Base-by-base conservation (phyloP, 2,113 vertebrate genomes). In the Gobiocypris rarus region DNA sequence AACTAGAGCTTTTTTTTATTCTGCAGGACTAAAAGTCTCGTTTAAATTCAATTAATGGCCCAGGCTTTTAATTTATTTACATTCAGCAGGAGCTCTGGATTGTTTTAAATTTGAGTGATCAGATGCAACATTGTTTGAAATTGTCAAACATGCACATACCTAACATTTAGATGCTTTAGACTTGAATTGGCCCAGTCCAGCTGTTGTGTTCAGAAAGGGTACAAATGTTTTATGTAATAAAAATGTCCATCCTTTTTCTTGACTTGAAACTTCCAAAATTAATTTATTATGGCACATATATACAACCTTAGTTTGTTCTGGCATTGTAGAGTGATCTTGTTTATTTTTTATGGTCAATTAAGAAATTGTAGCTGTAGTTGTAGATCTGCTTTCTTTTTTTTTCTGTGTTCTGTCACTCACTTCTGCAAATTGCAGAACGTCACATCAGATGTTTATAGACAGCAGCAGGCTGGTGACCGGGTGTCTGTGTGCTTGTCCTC, bases 391-490 rank as follows among this genome's bases (percentile, higher is more conserved):
- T 28, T 31, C 6, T 4, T 63, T 63, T 13, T 65, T 15, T 69
- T 9, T 10, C 1, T 38, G 65, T 22, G 34, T 69, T 41, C 34
- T 38, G 15, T 22, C 17, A 38, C 17, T 69, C 31, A 22, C 34
- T 41, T 69, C 34, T n/a, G 67, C 67, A 70, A 70, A 26, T 52
- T 74, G 14, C 71, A 1, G 7, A 69, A 14, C 17, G 3, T 38
- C 10, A 41, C 22, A 41, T 77, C 52, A 77, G 11, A 14, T n/a
- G 34, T 59, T 41, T 77, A 24, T 77, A 59, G 22, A 43, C 31
- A 17, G 26, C 54, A 78, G 38, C 76, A 28, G 58, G 41, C 45
- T 79, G 34, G 38, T 79, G 76, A 79, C 76, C 41, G 43, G n/a
- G 56, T 48, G n/a, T 79, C n/a, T 79, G 38, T 41, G 19, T 11